Conservation (phyloP, 2,113 vertebrate species). For the Ahaetulla prasina region DNA sequence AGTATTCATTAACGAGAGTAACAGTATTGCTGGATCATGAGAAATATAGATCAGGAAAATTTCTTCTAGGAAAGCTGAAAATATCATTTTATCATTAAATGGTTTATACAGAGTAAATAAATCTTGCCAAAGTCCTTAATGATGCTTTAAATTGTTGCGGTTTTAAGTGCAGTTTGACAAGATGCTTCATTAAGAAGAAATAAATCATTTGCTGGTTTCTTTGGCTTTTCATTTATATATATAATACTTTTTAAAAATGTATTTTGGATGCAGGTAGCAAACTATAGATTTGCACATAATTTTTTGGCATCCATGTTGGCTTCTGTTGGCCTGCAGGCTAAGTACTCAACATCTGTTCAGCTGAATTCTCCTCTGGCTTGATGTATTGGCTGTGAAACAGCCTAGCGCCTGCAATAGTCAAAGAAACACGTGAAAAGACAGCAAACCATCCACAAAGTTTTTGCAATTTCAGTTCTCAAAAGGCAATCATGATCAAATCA, state of each 20-base stretch:
- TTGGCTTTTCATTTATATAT: constrained; percentile 36
- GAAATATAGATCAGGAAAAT: constrained; percentile 64
- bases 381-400: background rate
- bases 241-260: background rate
- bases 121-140: constrained; percentile 57
- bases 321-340: background rate
- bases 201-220: constrained; percentile 40
- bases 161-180: constrained; percentile 54
- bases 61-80: constrained; percentile 61
- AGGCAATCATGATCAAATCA: background rate
- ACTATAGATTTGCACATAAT: background rate
- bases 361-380: background rate
- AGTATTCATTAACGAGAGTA: constrained; percentile 54
- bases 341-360: background rate
- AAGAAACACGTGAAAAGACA: background rate
- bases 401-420: background rate
- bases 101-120: constrained; percentile 55
- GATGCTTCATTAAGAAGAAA: constrained; percentile 48
- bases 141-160: constrained; percentile 50
- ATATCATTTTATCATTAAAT: constrained; percentile 20
- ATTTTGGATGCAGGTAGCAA: constrained; percentile 4
- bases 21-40: constrained; percentile 39
- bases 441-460: background rate
- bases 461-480: background rate
- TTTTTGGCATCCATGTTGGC: constrained; percentile 7